Conservation (phyloP, 2,888 invertebrate genomes). For the Drosophila anomelani region DNA sequence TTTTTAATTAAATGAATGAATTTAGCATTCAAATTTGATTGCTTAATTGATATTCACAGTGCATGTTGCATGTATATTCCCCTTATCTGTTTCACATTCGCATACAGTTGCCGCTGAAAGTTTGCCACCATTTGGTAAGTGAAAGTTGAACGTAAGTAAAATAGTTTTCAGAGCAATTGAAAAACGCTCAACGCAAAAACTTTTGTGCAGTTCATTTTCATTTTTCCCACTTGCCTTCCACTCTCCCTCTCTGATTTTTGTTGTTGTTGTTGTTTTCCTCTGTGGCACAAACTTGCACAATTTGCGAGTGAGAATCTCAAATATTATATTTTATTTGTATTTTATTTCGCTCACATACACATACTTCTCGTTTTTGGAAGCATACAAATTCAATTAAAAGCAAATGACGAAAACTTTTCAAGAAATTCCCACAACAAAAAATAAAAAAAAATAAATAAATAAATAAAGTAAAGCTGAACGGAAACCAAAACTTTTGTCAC, state of each 20-base stretch:
- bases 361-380: conserved; percentile 35
- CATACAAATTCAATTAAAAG: conserved; percentile 68
- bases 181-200: conserved; percentile 66
- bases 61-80: not conserved
- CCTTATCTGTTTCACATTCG: conserved; percentile 12
- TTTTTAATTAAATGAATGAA: not conserved
- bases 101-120: conserved; percentile 60
- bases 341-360: conserved; percentile 31
- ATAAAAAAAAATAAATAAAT: not conserved
- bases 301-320: conserved; percentile 44
- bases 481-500: conserved; percentile 21
- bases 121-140: conserved; percentile 69
- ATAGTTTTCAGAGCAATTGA: conserved; percentile 72
- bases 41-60: not conserved
- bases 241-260: not conserved
- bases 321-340: conserved; percentile 16
- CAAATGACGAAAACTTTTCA: conserved; percentile 32
- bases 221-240: conserved; percentile 27
- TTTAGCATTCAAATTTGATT: not conserved
- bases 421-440: not conserved
- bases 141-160: conserved; percentile 71
- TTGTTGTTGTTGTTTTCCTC: conserved; percentile 1
- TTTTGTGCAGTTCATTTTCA: conserved; percentile 46
- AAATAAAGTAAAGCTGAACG: conserved; percentile 6
- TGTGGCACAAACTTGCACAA: conserved; percentile 46